Conservation (phyloP, 37 sponge, comb jelly and placozoan species). For the Cladorhizidae sp. region DNA sequence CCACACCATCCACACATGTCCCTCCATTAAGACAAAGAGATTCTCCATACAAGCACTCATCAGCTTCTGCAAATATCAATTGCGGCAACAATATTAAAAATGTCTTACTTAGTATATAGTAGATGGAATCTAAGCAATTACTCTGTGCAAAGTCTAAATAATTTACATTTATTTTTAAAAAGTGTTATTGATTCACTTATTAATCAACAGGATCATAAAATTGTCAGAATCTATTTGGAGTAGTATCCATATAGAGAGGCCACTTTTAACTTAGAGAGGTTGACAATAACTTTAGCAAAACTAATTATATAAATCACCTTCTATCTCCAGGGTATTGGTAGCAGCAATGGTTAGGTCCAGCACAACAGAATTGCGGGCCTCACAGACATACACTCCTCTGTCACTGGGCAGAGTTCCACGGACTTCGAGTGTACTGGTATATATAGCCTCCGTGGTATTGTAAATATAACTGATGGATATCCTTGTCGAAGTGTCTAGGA, state of each 20-base stretch:
- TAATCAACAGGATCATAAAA: too few species aligned
- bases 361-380: background rate
- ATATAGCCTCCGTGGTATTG: background rate
- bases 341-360: background rate
- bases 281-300: too few species aligned
- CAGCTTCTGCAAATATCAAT: conserved; percentile 17
- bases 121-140: too few species aligned
- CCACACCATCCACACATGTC: conserved; percentile 11
- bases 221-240: too few species aligned
- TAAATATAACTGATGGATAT: background rate
- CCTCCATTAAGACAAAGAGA: conserved; percentile 47
- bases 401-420: background rate
- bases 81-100: too few species aligned
- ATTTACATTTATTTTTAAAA: too few species aligned
- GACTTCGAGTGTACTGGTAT: background rate
- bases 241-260: too few species aligned
- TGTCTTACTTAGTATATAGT: too few species aligned
- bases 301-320: too few species aligned
- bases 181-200: too few species aligned
- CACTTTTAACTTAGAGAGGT: too few species aligned
- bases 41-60: conserved; percentile 20
- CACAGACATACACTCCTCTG: conserved; percentile 25
- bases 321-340: background rate
- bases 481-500: background rate
- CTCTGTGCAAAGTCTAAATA: too few species aligned